Conservation (phyloP, 2,113 vertebrate genomes). For the Xiphias gladius region DNA sequence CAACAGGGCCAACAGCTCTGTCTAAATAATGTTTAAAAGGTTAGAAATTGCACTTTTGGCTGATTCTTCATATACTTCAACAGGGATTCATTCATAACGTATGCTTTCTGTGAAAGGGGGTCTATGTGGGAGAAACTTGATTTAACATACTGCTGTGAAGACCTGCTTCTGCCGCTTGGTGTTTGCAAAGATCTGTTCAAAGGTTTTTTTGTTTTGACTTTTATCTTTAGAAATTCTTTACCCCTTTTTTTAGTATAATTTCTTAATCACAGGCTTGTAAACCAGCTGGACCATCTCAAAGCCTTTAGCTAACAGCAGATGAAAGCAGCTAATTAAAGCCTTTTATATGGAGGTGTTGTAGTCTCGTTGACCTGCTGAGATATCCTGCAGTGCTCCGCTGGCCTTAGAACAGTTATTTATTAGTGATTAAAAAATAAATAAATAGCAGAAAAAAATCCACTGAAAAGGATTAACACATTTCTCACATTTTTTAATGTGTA, state of each 20-base stretch:
- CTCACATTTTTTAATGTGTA: neutral
- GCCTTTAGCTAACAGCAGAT: constrained; percentile 4
- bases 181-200: constrained; percentile 4
- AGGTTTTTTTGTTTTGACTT: neutral
- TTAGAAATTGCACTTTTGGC: too few species aligned
- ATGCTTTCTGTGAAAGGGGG: too few species aligned
- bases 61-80: too few species aligned
- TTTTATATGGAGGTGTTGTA: neutral
- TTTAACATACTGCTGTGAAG: neutral
- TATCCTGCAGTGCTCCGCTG: neutral
- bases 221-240: neutral
- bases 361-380: constrained; percentile 10
- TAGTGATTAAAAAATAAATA: neutral
- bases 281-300: neutral
- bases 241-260: neutral
- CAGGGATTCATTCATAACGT: too few species aligned
- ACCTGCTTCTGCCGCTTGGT: neutral
- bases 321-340: constrained; percentile 15
- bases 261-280: constrained; percentile 2
- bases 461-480: neutral
- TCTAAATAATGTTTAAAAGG: too few species aligned
- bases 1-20: too few species aligned
- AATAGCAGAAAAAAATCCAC: neutral
- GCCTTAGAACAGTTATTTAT: neutral
- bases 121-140: too few species aligned